A percentile compares a stretch with the other conserved stretches of the same genome.
Conservation (phyloP, 2,113 vertebrate species). For the Zosterops japonicus region DNA sequence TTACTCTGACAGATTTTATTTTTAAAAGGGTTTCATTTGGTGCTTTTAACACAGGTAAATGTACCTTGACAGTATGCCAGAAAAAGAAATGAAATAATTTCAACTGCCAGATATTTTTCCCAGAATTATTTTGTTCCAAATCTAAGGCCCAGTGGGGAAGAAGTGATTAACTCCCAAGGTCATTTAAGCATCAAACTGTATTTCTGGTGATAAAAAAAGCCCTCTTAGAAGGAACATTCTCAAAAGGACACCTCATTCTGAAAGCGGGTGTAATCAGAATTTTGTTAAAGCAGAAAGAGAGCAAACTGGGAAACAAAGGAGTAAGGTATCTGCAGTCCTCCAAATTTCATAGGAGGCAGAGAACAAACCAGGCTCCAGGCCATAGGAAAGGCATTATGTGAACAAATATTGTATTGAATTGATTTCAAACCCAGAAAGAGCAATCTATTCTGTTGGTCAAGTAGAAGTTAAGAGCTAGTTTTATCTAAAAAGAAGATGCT, state of each 20-base stretch:
- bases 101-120: neutral
- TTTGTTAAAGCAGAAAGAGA: neutral
- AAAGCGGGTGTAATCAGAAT: neutral
- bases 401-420: neutral
- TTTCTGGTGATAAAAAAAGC: neutral
- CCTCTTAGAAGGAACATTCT: neutral
- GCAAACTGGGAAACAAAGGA: neutral
- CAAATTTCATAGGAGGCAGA: neutral
- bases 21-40: neutral
- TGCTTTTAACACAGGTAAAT: conserved; percentile 6
- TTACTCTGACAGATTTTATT: neutral
- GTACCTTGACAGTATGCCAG: neutral
- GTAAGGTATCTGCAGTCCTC: neutral
- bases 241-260: neutral
- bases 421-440: neutral
- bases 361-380: neutral
- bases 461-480: neutral
- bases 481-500: neutral
- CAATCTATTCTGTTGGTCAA: neutral
- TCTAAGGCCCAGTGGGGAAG: conserved; percentile 26
- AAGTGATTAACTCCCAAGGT: conserved; percentile 16
- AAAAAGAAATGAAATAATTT: conserved; percentile 34
- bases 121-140: conserved; percentile 23
- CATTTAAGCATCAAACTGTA: conserved; percentile 7
- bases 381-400: neutral